Evolutionary conservation across 1,140 invertebrate genomes (phyloP).

Genomic region (Drosophila triauraria): DNA sequence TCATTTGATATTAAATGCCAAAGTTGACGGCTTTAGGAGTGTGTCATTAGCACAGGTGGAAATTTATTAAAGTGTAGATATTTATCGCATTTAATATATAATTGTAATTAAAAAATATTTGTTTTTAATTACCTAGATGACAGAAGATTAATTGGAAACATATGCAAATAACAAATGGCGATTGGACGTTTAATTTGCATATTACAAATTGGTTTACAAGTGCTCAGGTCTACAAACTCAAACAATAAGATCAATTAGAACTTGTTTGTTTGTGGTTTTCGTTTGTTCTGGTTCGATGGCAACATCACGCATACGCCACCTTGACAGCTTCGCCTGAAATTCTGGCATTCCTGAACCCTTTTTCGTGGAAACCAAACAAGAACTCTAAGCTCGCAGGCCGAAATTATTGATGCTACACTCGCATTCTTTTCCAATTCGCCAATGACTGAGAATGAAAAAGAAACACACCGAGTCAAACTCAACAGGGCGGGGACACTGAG

Average conservation of each 20-base stretch:
- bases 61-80: constrained; percentile 30
- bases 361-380: constrained; percentile 50
- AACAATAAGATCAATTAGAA: constrained; percentile 48
- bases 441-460: constrained; percentile 35
- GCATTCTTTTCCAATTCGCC: constrained; percentile 41
- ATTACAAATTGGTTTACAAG: constrained; percentile 16
- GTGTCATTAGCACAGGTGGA: background rate
- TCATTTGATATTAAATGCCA: constrained; percentile 22
- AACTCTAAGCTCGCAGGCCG: constrained; percentile 33
- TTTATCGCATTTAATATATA: constrained; percentile 4
- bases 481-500: constrained; percentile 7
- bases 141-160: constrained; percentile 46
- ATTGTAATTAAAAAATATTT: constrained; percentile 39
- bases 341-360: constrained; percentile 43
- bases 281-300: constrained; percentile 18
- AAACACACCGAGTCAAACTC: constrained; percentile 10
- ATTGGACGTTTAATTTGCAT: constrained; percentile 37
- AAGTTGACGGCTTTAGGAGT: constrained; percentile 27
- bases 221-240: constrained; percentile 20
- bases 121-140: constrained; percentile 35
- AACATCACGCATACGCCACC: constrained; percentile 63
- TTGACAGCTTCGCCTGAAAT: constrained; percentile 15
- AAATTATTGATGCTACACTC: constrained; percentile 48
- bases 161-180: constrained; percentile 33
- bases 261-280: constrained; percentile 10